phyloP scores from a whole-genome alignment of 53 echinoderm and acorn worm species.

The Glandiceps talaboti region DNA sequence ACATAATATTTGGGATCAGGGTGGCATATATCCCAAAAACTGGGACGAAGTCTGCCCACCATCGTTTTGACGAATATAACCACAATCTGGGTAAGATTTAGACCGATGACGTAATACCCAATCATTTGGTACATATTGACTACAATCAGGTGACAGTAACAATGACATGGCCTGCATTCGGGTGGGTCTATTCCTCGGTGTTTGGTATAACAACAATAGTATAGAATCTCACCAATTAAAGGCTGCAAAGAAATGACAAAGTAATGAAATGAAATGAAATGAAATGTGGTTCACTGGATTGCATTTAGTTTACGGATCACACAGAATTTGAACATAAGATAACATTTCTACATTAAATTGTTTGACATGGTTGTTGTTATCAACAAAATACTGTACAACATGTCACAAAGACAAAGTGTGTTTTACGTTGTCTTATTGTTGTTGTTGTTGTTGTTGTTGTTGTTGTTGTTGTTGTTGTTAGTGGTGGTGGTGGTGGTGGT shows the following conservation, averaged over 20 bases:
- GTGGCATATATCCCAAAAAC: neutral
- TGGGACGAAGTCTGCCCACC: neutral
- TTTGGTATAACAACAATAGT: neutral
- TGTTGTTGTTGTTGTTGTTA: no score
- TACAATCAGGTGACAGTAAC: neutral
- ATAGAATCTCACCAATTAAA: neutral
- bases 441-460: no score
- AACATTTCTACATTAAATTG: no score
- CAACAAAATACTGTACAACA: no score
- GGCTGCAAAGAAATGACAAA: neutral
- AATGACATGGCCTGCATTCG: neutral
- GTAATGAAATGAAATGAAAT: no score
- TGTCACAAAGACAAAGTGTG: no score
- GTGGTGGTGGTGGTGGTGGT: no score
- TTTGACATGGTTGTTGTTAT: no score
- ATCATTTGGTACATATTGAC: neutral
- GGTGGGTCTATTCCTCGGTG: neutral
- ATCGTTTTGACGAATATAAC: neutral
- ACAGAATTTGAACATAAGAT: no score
- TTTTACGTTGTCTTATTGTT: no score
- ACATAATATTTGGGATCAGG: neutral
- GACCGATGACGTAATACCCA: neutral
- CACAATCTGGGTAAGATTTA: neutral
- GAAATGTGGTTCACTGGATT: no score
- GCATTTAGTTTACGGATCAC: no score